Percentiles rank a stretch among this genome's conserved stretches.
These are phyloP conservation scores for Myrmophylax atrothorax DNA, from an alignment of 2,113 vertebrate species.

Conservation along the genomic window DNA sequence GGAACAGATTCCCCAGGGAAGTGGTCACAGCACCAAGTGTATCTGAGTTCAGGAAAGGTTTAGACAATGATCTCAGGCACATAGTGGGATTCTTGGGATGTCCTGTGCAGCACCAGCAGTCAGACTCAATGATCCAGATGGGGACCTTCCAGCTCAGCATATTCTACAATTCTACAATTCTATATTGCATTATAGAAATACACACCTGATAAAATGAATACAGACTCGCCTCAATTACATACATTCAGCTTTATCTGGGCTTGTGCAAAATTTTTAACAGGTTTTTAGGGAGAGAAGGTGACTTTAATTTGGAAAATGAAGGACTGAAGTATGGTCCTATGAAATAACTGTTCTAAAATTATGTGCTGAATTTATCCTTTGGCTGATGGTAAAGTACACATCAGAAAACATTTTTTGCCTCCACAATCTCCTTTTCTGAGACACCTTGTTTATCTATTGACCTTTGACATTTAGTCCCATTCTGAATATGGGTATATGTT, in stretches of 20 bases:
- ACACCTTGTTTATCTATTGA: neutral
- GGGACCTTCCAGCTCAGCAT: neutral
- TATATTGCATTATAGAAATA: neutral
- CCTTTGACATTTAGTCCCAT: neutral
- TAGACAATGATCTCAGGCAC: neutral
- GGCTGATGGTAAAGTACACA: neutral
- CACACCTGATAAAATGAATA: neutral
- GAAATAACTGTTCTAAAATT: neutral
- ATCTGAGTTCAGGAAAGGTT: neutral
- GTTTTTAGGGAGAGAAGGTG: neutral
- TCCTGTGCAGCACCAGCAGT: no score
- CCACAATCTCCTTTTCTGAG: neutral
- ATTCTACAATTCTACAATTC: neutral
- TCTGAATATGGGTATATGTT: neutral
- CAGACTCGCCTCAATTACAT: neutral
- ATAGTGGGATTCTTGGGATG: no score
- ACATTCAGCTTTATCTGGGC: neutral
- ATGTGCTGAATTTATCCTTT: neutral
- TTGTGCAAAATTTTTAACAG: neutral
- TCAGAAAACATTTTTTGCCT: neutral
- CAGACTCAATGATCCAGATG: neutral
- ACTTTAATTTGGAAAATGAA: neutral
- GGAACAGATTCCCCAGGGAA: neutral
- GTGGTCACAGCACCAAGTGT: neutral
- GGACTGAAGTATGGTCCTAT: neutral